Percentiles rank a stretch among this genome's conserved stretches.
Conservation (phyloP, 2,888 invertebrate species). For the Synergus laeviventris region DNA sequence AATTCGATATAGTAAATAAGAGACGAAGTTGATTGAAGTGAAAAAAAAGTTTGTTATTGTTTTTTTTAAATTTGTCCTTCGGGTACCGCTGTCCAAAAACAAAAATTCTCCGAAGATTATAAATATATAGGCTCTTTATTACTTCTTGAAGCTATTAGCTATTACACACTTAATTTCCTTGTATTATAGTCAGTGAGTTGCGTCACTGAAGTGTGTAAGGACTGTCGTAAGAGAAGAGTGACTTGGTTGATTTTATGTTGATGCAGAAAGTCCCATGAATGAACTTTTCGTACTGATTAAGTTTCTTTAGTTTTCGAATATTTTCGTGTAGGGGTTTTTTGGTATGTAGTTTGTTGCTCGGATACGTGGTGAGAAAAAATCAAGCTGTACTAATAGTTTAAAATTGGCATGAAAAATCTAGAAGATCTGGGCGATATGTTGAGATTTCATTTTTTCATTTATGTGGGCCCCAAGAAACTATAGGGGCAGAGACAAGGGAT, state of each 20-base stretch:
- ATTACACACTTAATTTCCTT: background rate
- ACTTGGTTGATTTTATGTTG: background rate
- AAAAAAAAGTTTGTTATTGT: no score
- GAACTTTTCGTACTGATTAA: background rate
- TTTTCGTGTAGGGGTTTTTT: background rate
- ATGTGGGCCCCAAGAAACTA: slow-evolving; percentile 49
- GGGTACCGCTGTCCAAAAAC: background rate
- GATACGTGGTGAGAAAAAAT: background rate
- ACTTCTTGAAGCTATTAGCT: background rate
- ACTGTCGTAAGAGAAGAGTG: background rate
- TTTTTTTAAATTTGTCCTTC: no score
- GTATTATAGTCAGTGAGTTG: background rate
- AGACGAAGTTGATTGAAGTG: no score
- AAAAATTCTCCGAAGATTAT: background rate
- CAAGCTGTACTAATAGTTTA: background rate
- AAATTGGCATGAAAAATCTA: slow-evolving; percentile 44
- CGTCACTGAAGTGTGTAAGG: background rate
- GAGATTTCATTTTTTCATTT: slow-evolving; percentile 46
- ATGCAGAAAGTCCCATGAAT: background rate
- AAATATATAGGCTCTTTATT: background rate
- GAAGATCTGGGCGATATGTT: slow-evolving; percentile 29
- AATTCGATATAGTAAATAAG: no score
- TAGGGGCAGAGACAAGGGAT: slow-evolving; percentile 46
- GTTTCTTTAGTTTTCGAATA: background rate
- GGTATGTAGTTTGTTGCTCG: background rate